Evolutionary conservation across 1,140 invertebrate species (phyloP).

Genomic region (Zelostemma sp.): DNA sequence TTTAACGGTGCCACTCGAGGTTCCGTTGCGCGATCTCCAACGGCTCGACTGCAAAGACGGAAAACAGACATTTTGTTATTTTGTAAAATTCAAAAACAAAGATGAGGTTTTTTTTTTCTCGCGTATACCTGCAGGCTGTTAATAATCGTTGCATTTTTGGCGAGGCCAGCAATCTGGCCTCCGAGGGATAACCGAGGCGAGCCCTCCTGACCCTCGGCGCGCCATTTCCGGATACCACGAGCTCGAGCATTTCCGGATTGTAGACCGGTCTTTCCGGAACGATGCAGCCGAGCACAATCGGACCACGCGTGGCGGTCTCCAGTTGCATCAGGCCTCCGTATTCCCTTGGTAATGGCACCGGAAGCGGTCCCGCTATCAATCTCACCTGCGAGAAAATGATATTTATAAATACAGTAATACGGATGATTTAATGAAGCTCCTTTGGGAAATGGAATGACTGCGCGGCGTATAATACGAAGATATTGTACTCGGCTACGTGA

Average conservation of each 20-base stretch:
- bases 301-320: conserved; percentile 64
- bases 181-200: conserved; percentile 65
- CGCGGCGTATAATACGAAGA: conserved; percentile 41
- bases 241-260: conserved; percentile 68
- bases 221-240: conserved; percentile 64
- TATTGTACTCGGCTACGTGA: conserved; percentile 41
- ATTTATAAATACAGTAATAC: conserved; percentile 49
- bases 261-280: conserved; percentile 67
- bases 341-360: conserved; percentile 65
- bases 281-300: conserved; percentile 67
- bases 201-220: conserved; percentile 65
- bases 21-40: conserved; percentile 65
- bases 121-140: conserved; percentile 64
- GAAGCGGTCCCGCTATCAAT: conserved; percentile 66
- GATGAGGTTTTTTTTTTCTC: conserved; percentile 1
- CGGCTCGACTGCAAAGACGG: conserved; percentile 56
- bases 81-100: too few relatives aligned
- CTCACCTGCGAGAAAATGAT: conserved; percentile 56
- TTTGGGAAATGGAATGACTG: conserved; percentile 39
- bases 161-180: conserved; percentile 63
- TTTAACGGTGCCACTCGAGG: conserved; percentile 64
- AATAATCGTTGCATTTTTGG: conserved; percentile 67
- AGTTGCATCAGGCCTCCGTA: conserved; percentile 68
- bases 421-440: conserved; percentile 45
- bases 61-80: too few relatives aligned